Evolutionary conservation across 2,888 invertebrate species (phyloP).

Genomic region (Platycnemis pennipes): DNA sequence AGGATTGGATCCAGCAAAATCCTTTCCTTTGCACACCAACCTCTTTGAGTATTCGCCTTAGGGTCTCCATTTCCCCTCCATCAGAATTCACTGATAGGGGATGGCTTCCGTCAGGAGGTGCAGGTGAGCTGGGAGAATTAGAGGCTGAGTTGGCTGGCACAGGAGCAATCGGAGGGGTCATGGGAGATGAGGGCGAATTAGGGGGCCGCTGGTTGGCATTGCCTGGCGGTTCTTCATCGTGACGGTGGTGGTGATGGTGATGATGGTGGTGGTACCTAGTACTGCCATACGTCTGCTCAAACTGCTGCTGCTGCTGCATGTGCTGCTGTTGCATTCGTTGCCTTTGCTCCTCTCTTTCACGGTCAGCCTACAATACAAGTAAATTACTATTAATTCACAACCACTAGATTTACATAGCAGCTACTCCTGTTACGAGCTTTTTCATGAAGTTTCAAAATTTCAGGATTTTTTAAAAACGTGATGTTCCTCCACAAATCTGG

Average conservation of each 20-base stretch:
- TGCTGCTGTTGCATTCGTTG: constrained; percentile 76
- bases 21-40: constrained; percentile 79
- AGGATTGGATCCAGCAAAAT: too few relatives aligned
- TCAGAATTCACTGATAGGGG: neutral
- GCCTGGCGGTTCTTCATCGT: neutral
- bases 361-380: constrained; percentile 83
- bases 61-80: constrained; percentile 85
- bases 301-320: constrained; percentile 70
- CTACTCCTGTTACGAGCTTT: too few relatives aligned
- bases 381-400: too few relatives aligned
- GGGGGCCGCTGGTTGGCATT: neutral
- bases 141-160: constrained; percentile 76
- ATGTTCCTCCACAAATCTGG: too few relatives aligned
- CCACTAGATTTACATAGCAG: too few relatives aligned
- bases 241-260: constrained; percentile 51
- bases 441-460: too few relatives aligned
- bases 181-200: constrained; percentile 71
- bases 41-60: constrained; percentile 89
- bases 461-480: too few relatives aligned
- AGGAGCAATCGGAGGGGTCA: constrained; percentile 75
- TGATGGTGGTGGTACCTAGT: constrained; percentile 52
- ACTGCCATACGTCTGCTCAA: constrained; percentile 37
- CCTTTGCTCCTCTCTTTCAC: constrained; percentile 91
- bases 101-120: neutral
- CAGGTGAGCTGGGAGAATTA: constrained; percentile 10